phyloP scores from a whole-genome alignment of 2,888 invertebrate genomes.

The Philonicus albiceps region DNA sequence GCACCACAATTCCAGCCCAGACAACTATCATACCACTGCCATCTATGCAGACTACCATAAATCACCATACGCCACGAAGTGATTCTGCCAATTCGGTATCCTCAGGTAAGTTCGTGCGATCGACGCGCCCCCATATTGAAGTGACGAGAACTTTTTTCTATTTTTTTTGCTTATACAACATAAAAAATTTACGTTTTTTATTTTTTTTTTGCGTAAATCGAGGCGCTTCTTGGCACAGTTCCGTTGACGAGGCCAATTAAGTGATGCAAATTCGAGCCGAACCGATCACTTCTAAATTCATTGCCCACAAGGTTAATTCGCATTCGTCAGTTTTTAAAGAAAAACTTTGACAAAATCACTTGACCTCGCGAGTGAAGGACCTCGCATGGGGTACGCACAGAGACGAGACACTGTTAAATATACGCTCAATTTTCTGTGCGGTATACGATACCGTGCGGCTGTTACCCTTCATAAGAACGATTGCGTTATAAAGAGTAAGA shows the following conservation, averaged over 20 bases:
- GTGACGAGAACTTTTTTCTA: neutral
- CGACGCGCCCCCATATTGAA: neutral
- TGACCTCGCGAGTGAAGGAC: neutral
- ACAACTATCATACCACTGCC: slow-evolving; percentile 67
- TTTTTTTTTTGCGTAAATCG: neutral
- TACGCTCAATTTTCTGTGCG: neutral
- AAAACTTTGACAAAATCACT: neutral
- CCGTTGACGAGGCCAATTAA: neutral
- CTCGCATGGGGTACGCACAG: neutral
- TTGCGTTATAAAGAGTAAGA: neutral
- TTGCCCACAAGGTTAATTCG: neutral
- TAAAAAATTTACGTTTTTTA: too few species aligned
- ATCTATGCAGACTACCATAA: slow-evolving; percentile 55
- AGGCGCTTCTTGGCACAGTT: neutral
- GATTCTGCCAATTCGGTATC: slow-evolving; percentile 63
- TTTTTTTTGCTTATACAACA: neutral
- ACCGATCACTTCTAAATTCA: neutral
- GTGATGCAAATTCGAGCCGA: neutral
- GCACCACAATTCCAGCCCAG: slow-evolving; percentile 64
- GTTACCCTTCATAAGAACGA: neutral
- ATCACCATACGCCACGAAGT: slow-evolving; percentile 57
- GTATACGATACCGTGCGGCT: neutral
- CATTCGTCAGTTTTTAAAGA: neutral
- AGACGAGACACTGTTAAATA: neutral
- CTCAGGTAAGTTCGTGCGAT: slow-evolving; percentile 59